Evolutionary conservation across 2,797 vertebrate species (phyloP), one percentile per base, ranked within the genome.

Genomic region (Sus cebifrons): DNA sequence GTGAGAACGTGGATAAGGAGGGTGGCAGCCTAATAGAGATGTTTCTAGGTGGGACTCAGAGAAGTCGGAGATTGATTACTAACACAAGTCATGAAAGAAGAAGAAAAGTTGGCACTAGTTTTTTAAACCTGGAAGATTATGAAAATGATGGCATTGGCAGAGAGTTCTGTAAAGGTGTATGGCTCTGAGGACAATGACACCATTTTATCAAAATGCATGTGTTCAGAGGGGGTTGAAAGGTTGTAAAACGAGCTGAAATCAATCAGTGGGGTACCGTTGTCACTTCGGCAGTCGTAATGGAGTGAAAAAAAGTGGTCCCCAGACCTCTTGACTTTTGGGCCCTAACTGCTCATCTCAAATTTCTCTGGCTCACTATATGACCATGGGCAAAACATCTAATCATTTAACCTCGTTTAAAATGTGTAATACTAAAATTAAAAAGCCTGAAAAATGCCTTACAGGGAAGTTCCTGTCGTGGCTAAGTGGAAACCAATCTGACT

Each of bases 1-100:
- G 17, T 7, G 65, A 60, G 25, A 10, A 29, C 13, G 11, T 17
- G 3, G 8, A 1, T 2, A 6, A 5, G 15, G 14, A 15, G 2
- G 12, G 11, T 6, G 3, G 36, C 12, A 1, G 20, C 44, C 11
- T 7, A 21, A 14, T 2, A 2, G 32, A 27, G 25, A 10, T 18
- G 11, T 70, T 52, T 88, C 73, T 44, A 20, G 84, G 49, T 32
- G 40, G 36, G 44, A 4, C 44, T 14, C 1, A 0, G 3, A 10
- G 36, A 52, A 8, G 2, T 17, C 6, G 0, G 62, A 7, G 44
- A 44, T 21, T 10, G 32, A 27, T 62, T 62, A 2, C 25, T 7
- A 56, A 29, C 7, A 32, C 54, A 52, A 73, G 64, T 44, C 9
- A 0, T 36, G 21, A 44, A 32, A 74, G 67, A 70, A 79, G 67